A percentile compares a stretch with the other conserved stretches of the same genome.
These are phyloP conservation scores for Hydriomena furcata DNA, from an alignment of 2,888 invertebrate species.

Conservation along the genomic window DNA sequence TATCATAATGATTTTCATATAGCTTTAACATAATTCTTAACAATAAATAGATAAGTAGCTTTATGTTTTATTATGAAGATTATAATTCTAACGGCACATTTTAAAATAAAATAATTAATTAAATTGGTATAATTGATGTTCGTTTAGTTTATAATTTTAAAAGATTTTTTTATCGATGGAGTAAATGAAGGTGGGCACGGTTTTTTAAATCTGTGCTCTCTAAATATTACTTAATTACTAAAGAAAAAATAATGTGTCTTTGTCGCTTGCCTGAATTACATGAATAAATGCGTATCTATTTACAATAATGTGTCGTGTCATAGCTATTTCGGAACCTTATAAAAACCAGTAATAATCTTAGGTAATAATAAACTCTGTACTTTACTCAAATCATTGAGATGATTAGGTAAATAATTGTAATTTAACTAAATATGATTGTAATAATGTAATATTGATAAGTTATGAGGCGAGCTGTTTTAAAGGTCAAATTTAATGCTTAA, in stretches of 20 bases:
- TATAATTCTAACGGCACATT: conserved; percentile 9
- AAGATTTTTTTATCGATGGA: neutral
- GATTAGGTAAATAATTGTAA: too few species aligned
- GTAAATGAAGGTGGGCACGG: neutral
- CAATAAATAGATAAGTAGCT: conserved; percentile 29
- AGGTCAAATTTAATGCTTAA: too few species aligned
- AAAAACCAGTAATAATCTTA: conserved; percentile 3
- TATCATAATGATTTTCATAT: conserved; percentile 38
- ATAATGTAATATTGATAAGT: too few species aligned
- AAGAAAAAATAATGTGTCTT: too few species aligned
- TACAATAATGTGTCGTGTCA: conserved; percentile 2
- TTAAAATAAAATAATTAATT: neutral
- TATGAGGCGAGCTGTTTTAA: too few species aligned
- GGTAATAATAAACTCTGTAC: neutral
- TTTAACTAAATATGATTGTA: too few species aligned
- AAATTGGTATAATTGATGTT: too few species aligned
- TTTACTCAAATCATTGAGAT: neutral
- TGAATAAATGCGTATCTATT: conserved; percentile 17
- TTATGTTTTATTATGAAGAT: conserved; percentile 27
- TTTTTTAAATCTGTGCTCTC: neutral
- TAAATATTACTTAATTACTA: neutral
- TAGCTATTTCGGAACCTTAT: neutral
- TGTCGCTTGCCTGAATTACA: conserved; percentile 1
- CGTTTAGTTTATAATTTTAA: neutral
- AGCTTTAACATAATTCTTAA: conserved; percentile 34